Percentiles rank a stretch among this genome's conserved stretches.
These are phyloP conservation scores for Fulmarus glacialis DNA, from an alignment of 2,113 vertebrate species.

Conservation along the genomic window DNA sequence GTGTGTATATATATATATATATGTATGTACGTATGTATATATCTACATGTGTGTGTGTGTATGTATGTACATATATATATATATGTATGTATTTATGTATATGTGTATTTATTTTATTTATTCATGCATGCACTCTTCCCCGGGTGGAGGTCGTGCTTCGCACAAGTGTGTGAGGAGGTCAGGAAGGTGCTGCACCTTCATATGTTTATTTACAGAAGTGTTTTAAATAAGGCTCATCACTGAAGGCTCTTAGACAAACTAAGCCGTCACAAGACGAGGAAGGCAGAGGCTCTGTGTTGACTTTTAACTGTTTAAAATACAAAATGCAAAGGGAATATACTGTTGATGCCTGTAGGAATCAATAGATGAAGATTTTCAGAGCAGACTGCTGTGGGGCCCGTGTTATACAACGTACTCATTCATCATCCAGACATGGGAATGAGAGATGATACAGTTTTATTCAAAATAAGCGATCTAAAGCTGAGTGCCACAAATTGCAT, in stretches of 20 bases:
- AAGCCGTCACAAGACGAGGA: background rate
- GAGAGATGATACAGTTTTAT: background rate
- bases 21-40: background rate
- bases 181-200: background rate
- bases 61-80: background rate
- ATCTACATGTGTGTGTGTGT: rapidly evolving
- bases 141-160: background rate
- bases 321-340: background rate
- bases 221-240: background rate
- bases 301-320: background rate
- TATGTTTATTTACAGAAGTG: background rate
- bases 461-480: background rate
- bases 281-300: background rate
- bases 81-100: rapidly evolving
- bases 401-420: rapidly evolving
- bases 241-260: background rate
- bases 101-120: too few species aligned
- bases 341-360: background rate
- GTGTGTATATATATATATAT: rapidly evolving
- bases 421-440: too few species aligned
- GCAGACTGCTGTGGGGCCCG: background rate
- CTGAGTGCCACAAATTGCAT: background rate
- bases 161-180: background rate
- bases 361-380: background rate
- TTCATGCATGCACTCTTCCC: too few species aligned